Evolutionary conservation across 2,888 invertebrate genomes (phyloP).

Genomic region (Drosophila siamana): DNA sequence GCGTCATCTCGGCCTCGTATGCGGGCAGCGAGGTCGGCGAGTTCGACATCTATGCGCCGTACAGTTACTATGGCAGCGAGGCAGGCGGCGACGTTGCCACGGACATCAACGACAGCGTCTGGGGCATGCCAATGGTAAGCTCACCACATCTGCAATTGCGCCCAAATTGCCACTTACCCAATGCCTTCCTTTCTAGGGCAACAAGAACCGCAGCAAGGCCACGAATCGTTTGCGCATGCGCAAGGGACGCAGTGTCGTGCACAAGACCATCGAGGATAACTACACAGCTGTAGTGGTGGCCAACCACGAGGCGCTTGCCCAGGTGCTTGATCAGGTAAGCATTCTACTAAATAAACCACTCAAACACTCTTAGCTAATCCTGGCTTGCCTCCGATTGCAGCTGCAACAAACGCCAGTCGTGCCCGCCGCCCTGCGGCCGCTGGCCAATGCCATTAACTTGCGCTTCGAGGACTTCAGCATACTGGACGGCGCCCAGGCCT

Average conservation of each 20-base stretch:
- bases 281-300: slow-evolving; percentile 95
- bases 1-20: slow-evolving; percentile 91
- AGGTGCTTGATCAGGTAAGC: slow-evolving; percentile 93
- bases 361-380: neutral
- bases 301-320: slow-evolving; percentile 95
- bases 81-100: slow-evolving; percentile 85
- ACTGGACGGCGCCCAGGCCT: slow-evolving; percentile 86
- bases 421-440: slow-evolving; percentile 89
- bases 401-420: slow-evolving; percentile 90
- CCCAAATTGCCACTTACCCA: neutral
- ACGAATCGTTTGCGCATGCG: slow-evolving; percentile 90
- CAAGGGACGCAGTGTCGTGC: slow-evolving; percentile 93
- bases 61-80: slow-evolving; percentile 90
- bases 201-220: slow-evolving; percentile 83
- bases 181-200: slow-evolving; percentile 54
- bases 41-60: slow-evolving; percentile 93
- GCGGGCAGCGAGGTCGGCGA: slow-evolving; percentile 93
- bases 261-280: slow-evolving; percentile 94
- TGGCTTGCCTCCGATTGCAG: slow-evolving; percentile 81
- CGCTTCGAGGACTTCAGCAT: slow-evolving; percentile 91
- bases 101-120: slow-evolving; percentile 85
- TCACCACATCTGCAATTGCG: neutral
- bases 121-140: slow-evolving; percentile 84
- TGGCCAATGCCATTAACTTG: slow-evolving; percentile 90
- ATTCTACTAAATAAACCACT: rapidly evolving